Percentiles rank a stretch among this genome's conserved stretches.
These are phyloP conservation scores for Epirrhoe tristata DNA, from an alignment of 2,888 invertebrate genomes.

Conservation along the genomic window DNA sequence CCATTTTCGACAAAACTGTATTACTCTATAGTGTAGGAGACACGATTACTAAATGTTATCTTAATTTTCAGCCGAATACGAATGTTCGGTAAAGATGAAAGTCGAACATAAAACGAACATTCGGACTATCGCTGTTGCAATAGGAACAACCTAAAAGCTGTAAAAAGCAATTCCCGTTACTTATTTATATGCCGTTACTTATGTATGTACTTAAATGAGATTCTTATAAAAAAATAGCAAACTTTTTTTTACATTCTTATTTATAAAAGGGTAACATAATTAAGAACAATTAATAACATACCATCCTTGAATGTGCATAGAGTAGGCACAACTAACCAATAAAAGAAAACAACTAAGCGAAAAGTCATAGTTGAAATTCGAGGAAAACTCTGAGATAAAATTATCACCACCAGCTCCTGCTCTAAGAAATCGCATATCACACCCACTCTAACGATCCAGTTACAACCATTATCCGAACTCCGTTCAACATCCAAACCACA, in stretches of 20 bases:
- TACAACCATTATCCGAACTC: constrained; percentile 11
- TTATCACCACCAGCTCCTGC: constrained; percentile 5
- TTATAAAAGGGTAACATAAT: too few relatives aligned
- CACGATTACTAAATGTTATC: neutral
- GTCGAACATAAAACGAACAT: too few relatives aligned
- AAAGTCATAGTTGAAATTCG: too few relatives aligned
- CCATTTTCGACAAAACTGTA: constrained; percentile 10
- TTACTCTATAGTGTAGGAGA: constrained; percentile 14
- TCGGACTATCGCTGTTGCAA: too few relatives aligned
- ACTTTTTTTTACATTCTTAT: too few relatives aligned
- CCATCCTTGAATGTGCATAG: too few relatives aligned
- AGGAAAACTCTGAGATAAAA: neutral
- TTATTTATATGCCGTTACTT: too few relatives aligned
- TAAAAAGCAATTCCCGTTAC: neutral
- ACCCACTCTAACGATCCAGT: constrained; percentile 20
- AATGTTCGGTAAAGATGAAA: neutral
- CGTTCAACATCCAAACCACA: neutral
- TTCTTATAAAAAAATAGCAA: too few relatives aligned
- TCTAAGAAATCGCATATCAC: constrained; percentile 17
- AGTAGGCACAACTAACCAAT: too few relatives aligned
- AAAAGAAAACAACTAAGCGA: too few relatives aligned
- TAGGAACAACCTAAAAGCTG: neutral
- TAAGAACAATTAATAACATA: too few relatives aligned
- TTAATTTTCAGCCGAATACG: neutral
- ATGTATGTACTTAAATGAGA: too few relatives aligned